phyloP scores from a whole-genome alignment of 1,140 invertebrate species.

The Papilio polyxenes region DNA sequence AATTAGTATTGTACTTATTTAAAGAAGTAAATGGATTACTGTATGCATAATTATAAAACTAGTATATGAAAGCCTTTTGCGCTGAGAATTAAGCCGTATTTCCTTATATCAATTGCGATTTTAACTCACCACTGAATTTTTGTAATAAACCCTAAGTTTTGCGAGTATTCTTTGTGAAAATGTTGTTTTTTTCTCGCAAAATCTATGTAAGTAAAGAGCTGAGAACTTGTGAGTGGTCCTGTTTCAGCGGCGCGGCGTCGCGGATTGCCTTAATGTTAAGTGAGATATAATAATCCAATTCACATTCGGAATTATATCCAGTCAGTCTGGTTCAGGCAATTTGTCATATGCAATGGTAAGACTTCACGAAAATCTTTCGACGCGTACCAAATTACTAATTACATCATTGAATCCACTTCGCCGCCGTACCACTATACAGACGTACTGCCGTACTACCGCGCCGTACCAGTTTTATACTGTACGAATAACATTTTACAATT shows the following conservation, averaged over 20 bases:
- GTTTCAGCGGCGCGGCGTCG: background rate
- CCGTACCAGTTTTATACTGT: background rate
- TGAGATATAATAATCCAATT: conserved; percentile 36
- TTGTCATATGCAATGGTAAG: conserved; percentile 47
- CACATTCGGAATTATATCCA: conserved; percentile 35
- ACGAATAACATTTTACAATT: background rate
- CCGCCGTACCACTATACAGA: background rate
- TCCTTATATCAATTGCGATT: no score
- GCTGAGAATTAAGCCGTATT: no score
- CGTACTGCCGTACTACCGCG: no score
- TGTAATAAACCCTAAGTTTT: no score
- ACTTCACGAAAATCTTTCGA: conserved; percentile 47
- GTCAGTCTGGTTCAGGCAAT: conserved; percentile 41
- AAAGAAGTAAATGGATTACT: no score
- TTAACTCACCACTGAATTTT: no score
- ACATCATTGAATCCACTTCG: conserved; percentile 41
- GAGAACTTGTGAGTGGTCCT: background rate
- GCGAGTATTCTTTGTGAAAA: background rate
- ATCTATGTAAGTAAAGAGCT: background rate
- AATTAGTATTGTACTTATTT: no score
- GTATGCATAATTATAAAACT: no score
- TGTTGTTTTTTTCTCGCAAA: background rate
- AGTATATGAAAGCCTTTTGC: no score
- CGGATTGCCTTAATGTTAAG: conserved; percentile 25
- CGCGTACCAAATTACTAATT: conserved; percentile 58